Evolutionary conservation across 2,888 invertebrate genomes (phyloP).

Genomic region (Acrobasis consociella): DNA sequence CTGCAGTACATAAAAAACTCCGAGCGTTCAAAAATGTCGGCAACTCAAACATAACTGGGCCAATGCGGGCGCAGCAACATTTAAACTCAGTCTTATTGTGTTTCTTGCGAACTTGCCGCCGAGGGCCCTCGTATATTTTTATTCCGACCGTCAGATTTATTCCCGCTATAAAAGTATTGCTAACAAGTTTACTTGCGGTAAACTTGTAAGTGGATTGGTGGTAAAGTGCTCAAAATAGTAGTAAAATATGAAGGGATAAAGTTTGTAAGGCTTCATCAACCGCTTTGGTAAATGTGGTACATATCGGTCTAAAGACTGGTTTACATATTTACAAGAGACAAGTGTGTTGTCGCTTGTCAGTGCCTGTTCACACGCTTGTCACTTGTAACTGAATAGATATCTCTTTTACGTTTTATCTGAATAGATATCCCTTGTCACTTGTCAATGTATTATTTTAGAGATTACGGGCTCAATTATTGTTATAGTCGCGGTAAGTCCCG

Average conservation of each 20-base stretch:
- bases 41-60: constrained; percentile 47
- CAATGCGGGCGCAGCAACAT: constrained; percentile 39
- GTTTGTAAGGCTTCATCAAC: too few relatives aligned
- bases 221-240: neutral
- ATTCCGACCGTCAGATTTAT: constrained; percentile 34
- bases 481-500: too few relatives aligned
- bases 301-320: too few relatives aligned
- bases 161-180: constrained; percentile 1
- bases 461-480: too few relatives aligned
- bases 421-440: too few relatives aligned
- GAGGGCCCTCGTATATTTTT: constrained; percentile 28
- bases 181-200: constrained; percentile 20
- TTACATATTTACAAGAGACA: too few relatives aligned
- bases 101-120: constrained; percentile 33
- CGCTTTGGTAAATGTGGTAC: too few relatives aligned
- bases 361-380: too few relatives aligned
- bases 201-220: constrained; percentile 29
- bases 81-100: constrained; percentile 32
- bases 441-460: too few relatives aligned
- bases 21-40: constrained; percentile 24
- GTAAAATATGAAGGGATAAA: neutral
- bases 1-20: constrained; percentile 26
- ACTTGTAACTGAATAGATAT: too few relatives aligned
- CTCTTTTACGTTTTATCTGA: too few relatives aligned
- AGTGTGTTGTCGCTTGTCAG: too few relatives aligned